Evolutionary conservation across 2,888 invertebrate species (phyloP).

Genomic region (Spilosoma lubricipeda): DNA sequence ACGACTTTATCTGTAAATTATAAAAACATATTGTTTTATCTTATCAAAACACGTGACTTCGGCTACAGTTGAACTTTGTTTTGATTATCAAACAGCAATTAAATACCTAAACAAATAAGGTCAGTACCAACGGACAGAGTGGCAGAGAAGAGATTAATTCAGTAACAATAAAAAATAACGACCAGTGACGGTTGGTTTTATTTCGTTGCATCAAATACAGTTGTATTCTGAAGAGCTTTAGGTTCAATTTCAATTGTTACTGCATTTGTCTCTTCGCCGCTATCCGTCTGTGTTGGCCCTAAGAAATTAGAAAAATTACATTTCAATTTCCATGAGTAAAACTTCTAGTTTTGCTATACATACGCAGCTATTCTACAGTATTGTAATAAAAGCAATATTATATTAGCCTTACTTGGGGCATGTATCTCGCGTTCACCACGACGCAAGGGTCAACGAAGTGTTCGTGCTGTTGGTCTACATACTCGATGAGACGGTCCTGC

Average conservation of each 20-base stretch:
- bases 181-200: too few relatives aligned
- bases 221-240: too few relatives aligned
- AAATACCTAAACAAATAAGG: background rate
- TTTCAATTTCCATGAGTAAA: background rate
- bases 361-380: background rate
- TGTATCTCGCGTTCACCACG: constrained; percentile 90
- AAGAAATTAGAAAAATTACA: background rate
- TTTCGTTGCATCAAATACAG: too few relatives aligned
- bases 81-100: background rate
- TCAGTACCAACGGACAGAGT: too few relatives aligned
- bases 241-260: too few relatives aligned
- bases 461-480: constrained; percentile 96
- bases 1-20: background rate
- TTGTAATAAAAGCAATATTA: background rate
- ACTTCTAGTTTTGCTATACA: background rate
- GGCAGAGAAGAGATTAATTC: too few relatives aligned
- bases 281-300: too few relatives aligned
- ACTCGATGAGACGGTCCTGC: constrained; percentile 92
- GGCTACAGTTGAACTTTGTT: background rate
- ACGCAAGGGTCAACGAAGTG: constrained; percentile 92
- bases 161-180: too few relatives aligned
- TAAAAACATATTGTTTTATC: too few relatives aligned
- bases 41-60: background rate
- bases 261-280: too few relatives aligned
- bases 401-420: constrained; percentile 86